Evolutionary conservation across 2,888 invertebrate species (phyloP).

Genomic region (Tetragonisca angustula): DNA sequence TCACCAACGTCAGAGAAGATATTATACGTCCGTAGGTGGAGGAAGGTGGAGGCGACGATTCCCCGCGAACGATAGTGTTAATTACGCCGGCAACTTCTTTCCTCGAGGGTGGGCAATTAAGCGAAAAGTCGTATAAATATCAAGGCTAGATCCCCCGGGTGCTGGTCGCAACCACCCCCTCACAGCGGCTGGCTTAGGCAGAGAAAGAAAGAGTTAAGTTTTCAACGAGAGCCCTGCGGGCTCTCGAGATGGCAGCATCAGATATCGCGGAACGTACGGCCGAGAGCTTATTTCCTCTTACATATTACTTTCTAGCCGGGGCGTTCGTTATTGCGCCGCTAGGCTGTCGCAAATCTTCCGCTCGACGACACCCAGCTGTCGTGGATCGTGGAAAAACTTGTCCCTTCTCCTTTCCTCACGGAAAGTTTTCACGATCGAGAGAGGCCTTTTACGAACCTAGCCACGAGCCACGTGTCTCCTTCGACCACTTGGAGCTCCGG

Average conservation of each 20-base stretch:
- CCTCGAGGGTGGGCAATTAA: slow-evolving; percentile 75
- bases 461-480: background rate
- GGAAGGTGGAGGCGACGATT: slow-evolving; percentile 44
- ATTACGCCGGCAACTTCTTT: slow-evolving; percentile 77
- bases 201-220: slow-evolving; percentile 73
- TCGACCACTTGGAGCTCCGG: slow-evolving; percentile 11
- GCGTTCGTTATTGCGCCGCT: slow-evolving; percentile 58
- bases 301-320: slow-evolving; percentile 74
- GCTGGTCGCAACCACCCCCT: slow-evolving; percentile 40
- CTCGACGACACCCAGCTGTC: slow-evolving; percentile 18
- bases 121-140: slow-evolving; percentile 79
- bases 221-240: slow-evolving; percentile 69
- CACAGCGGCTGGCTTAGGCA: slow-evolving; percentile 65
- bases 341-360: slow-evolving; percentile 51
- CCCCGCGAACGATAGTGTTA: slow-evolving; percentile 72
- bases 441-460: too few relatives aligned
- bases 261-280: slow-evolving; percentile 78
- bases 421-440: slow-evolving; percentile 37
- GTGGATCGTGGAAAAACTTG: slow-evolving; percentile 22
- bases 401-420: slow-evolving; percentile 6
- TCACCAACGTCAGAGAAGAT: slow-evolving; percentile 12
- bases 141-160: slow-evolving; percentile 61
- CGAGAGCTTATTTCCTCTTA: slow-evolving; percentile 77
- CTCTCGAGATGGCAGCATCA: slow-evolving; percentile 74
- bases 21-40: slow-evolving; percentile 32